These are phyloP conservation scores for Aphis gossypii DNA, from an alignment of 1,140 invertebrate genomes.

Conservation along the genomic window DNA sequence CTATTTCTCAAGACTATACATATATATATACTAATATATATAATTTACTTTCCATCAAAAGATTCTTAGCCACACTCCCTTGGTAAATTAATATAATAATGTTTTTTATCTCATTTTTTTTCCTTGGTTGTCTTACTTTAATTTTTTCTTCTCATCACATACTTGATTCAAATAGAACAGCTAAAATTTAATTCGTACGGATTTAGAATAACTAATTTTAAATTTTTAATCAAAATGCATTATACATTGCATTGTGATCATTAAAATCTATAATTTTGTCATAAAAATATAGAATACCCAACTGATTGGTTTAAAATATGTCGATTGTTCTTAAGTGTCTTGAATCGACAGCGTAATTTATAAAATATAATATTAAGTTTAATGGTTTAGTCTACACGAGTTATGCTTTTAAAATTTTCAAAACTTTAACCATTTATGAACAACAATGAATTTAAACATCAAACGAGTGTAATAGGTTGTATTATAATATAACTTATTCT, in stretches of 20 bases:
- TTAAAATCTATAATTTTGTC: background rate
- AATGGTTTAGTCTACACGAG: background rate
- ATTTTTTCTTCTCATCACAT: background rate
- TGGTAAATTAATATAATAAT: background rate
- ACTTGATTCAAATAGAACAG: background rate
- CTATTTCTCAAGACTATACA: background rate
- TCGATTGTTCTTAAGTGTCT: background rate
- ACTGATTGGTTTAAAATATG: background rate
- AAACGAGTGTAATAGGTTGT: background rate
- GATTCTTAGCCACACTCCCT: background rate
- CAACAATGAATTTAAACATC: background rate
- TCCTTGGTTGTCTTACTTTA: background rate
- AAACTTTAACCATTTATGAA: background rate
- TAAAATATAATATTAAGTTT: background rate
- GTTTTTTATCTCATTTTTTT: background rate
- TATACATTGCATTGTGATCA: too few relatives aligned
- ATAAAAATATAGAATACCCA: background rate
- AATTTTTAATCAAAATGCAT: background rate
- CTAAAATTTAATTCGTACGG: background rate
- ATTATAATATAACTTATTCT: background rate
- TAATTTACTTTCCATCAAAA: background rate
- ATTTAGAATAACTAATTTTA: background rate
- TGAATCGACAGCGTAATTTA: background rate
- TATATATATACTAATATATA: too few relatives aligned
- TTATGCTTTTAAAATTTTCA: background rate